Base-by-base conservation (phyloP, 2,797 vertebrate species). In the Rachycentron canadum region DNA sequence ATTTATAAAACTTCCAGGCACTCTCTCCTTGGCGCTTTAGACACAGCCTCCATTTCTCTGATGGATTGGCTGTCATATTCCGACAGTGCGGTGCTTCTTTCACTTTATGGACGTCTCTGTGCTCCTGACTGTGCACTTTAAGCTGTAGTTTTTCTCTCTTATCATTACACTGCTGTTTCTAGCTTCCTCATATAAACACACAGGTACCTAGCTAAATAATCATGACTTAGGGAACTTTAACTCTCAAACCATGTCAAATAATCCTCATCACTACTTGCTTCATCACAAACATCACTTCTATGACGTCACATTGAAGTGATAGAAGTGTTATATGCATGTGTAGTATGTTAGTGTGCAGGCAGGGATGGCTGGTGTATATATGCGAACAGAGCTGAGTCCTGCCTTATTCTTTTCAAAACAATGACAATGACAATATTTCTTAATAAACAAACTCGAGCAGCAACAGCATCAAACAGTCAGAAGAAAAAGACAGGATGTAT, bases 31-130 rank as follows among this genome's bases (percentile, higher is more conserved):
- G 93, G 92, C 91, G 87, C 87, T 86, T 72, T 77, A 95, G 95
- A 95, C 94, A 93, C 93, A 89, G 93, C 92, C 93, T 96, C 95
- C 90, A 95, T 97, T 97, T 95, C 94, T 90, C 91, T 96, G 96
- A 97, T 96, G 95, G 95, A 97, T 97, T 84, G 90, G 91, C 94
- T 96, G 95, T 95, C 96, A 96, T 93, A 89, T 91, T 85, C 81
- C 63, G 81, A 95, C 92, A 95, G 92, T 82, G 89, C 86, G 82
- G 90, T 85, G 78, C 91, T 96, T 94, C 91, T 93, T 95, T 93
- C 90, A 90, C 90, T 94, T 96, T 94, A 95, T 91, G 92, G 96
- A 94, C 81, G 83, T 90, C 90, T 90, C 91, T 92, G 93, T 90
- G 88, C 86, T 90, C 85, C 89, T 88, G 89, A 92, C 78, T 92